These are phyloP conservation scores for Varroa destructor DNA, from an alignment of 1,140 invertebrate genomes.

Conservation along the genomic window DNA sequence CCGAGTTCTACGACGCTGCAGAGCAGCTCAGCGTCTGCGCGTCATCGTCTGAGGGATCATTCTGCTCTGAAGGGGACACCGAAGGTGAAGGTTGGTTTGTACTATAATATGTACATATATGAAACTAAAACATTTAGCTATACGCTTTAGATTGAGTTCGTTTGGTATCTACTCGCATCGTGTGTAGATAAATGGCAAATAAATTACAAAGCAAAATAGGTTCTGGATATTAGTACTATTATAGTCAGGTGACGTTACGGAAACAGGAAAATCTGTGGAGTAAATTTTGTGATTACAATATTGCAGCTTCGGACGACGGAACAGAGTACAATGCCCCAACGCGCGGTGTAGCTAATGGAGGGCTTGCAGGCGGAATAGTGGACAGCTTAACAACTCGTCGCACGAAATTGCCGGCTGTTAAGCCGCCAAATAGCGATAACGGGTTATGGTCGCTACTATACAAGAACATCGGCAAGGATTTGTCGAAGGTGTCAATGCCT, in stretches of 20 bases:
- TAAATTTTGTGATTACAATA: slow-evolving; percentile 50
- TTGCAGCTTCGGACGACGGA: slow-evolving; percentile 52
- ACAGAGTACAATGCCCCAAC: slow-evolving; percentile 42
- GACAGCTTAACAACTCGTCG: slow-evolving; percentile 49
- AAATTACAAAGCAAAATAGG: no score
- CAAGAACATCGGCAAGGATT: slow-evolving; percentile 72
- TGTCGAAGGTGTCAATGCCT: slow-evolving; percentile 63
- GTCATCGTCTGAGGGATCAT: slow-evolving; percentile 41
- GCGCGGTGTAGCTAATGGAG: slow-evolving; percentile 37
- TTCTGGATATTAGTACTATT: no score
- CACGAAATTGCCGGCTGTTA: slow-evolving; percentile 53
- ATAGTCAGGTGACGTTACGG: slow-evolving; percentile 31
- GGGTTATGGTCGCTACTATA: slow-evolving; percentile 65
- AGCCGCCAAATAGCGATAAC: slow-evolving; percentile 57
- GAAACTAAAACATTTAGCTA: no score
- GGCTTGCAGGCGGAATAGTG: slow-evolving; percentile 27
- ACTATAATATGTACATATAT: slow-evolving; percentile 7
- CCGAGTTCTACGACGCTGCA: slow-evolving; percentile 71
- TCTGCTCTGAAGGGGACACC: slow-evolving; percentile 28
- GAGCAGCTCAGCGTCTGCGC: slow-evolving; percentile 44
- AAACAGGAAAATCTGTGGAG: no score
- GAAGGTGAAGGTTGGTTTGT: background rate
- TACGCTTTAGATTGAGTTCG: slow-evolving; percentile 6
- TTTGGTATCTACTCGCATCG: no score
- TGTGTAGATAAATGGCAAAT: no score